Conservation (phyloP, 1,140 invertebrate genomes). For the Zaprionus taronus region DNA sequence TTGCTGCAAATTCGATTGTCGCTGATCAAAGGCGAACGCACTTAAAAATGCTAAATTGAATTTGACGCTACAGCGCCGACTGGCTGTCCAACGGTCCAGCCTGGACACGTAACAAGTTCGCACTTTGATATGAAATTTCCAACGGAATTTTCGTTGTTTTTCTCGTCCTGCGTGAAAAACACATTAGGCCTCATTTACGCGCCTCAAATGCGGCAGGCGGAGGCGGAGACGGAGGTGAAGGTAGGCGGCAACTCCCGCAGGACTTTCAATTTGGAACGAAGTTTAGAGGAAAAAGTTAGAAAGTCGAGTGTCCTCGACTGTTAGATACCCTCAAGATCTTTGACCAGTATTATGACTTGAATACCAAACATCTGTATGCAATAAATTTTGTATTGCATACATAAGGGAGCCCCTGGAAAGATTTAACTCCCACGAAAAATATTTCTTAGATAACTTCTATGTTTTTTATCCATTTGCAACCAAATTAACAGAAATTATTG, state of each 20-base stretch:
- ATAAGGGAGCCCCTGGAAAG: too few relatives aligned
- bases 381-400: too few relatives aligned
- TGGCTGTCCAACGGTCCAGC: slow-evolving; percentile 17
- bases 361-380: too few relatives aligned
- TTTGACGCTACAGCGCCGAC: slow-evolving; percentile 79
- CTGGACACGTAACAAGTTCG: slow-evolving; percentile 35
- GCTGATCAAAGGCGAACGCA: slow-evolving; percentile 83
- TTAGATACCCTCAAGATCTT: too few relatives aligned
- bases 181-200: slow-evolving; percentile 78
- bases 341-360: too few relatives aligned
- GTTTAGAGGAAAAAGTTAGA: not conserved
- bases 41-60: slow-evolving; percentile 84
- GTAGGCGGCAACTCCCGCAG: slow-evolving; percentile 49
- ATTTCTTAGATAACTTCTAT: too few relatives aligned
- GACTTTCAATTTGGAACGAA: slow-evolving; percentile 66
- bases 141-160: slow-evolving; percentile 53
- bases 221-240: slow-evolving; percentile 16
- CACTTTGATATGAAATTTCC: slow-evolving; percentile 58
- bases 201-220: slow-evolving; percentile 52
- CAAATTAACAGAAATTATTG: too few relatives aligned
- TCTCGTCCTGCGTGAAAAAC: slow-evolving; percentile 69
- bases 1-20: slow-evolving; percentile 83
- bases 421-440: too few relatives aligned
- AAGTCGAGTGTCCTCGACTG: not conserved
- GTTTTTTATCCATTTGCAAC: too few relatives aligned